phyloP scores from a whole-genome alignment of 2,888 invertebrate species.

The Lepidochitona cinerea region DNA sequence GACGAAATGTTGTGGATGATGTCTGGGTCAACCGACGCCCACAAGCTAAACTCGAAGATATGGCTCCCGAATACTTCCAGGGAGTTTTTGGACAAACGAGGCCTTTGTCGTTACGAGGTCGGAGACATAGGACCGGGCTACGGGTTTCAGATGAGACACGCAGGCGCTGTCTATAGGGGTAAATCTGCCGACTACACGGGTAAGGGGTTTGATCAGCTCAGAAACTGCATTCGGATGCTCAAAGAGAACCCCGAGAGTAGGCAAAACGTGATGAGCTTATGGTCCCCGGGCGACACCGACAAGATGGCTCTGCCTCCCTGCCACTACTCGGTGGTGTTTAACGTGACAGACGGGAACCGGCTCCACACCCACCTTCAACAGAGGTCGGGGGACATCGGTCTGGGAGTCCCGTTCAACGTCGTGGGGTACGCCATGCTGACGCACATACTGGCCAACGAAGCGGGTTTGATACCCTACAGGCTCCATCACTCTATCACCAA shows the following conservation, averaged over 20 bases:
- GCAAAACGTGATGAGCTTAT: neutral
- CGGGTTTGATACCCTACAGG: neutral
- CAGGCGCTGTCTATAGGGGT: neutral
- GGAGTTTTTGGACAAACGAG: neutral
- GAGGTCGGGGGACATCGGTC: neutral
- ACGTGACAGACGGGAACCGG: neutral
- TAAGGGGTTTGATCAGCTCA: neutral
- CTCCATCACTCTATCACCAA: neutral
- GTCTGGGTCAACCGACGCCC: neutral
- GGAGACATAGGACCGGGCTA: neutral
- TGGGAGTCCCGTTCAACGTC: neutral
- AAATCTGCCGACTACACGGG: neutral
- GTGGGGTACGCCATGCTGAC: neutral
- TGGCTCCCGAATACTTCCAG: neutral
- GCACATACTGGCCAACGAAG: neutral
- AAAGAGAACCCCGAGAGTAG: neutral
- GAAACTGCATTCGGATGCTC: neutral
- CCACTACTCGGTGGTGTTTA: neutral
- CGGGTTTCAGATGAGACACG: neutral
- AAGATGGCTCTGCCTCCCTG: neutral
- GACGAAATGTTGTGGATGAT: neutral
- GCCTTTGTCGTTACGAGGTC: neutral
- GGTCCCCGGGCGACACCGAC: neutral
- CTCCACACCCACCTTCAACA: neutral
- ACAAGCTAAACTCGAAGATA: neutral